Percentiles rank a stretch among this genome's conserved stretches.
Conservation (phyloP, 2,113 vertebrate species). For the Crypturellus undulatus region DNA sequence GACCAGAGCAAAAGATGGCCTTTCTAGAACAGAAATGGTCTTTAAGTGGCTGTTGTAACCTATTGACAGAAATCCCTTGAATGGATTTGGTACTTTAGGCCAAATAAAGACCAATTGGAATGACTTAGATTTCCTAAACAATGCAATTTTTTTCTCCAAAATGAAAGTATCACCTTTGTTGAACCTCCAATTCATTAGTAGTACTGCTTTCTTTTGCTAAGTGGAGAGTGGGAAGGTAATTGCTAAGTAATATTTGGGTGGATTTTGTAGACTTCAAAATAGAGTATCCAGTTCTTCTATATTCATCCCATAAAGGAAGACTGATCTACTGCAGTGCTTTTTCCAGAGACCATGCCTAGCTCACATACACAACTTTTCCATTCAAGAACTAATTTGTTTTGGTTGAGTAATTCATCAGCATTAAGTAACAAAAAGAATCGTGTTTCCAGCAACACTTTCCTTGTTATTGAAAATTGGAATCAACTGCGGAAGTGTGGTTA, state of each 20-base stretch:
- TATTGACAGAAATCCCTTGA: background rate
- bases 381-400: constrained; percentile 57
- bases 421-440: constrained; percentile 60
- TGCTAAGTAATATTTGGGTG: background rate
- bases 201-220: background rate
- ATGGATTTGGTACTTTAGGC: background rate
- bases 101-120: background rate
- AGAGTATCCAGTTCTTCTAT: background rate
- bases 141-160: background rate
- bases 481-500: constrained; percentile 19
- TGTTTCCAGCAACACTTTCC: constrained; percentile 60
- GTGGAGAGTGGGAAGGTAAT: background rate
- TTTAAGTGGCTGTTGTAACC: background rate
- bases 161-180: background rate
- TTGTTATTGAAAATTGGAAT: constrained; percentile 53
- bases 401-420: constrained; percentile 55
- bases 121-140: background rate
- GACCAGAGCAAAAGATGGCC: background rate
- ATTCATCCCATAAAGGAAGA: background rate
- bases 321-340: background rate
- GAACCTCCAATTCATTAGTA: background rate
- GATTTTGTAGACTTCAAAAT: background rate
- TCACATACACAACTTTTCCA: constrained; percentile 34
- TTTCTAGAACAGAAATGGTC: background rate
- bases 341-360: background rate